Conservation (phyloP, 2,113 vertebrate genomes). For the Xiphophorus maculatus region DNA sequence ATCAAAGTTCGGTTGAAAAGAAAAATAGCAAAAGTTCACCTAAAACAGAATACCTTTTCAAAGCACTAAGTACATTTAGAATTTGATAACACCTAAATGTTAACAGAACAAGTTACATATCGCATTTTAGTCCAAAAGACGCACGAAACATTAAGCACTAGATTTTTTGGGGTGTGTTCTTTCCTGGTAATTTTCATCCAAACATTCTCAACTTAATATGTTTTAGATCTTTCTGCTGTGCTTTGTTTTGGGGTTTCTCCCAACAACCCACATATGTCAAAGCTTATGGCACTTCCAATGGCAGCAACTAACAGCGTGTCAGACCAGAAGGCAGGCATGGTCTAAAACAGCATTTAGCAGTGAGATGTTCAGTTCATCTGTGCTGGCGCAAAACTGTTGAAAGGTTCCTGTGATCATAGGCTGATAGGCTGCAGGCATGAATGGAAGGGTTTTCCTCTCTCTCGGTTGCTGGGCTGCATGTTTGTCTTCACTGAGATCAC, state of each 20-base stretch:
- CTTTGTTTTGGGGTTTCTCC: slow-evolving; percentile 56
- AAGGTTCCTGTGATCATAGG: slow-evolving; percentile 15
- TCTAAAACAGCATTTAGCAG: slow-evolving; percentile 28
- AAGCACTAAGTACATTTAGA: background rate
- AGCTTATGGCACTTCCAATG: slow-evolving; percentile 78
- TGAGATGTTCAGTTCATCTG: background rate
- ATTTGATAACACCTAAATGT: background rate
- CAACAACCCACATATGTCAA: slow-evolving; percentile 65
- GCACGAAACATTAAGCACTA: background rate
- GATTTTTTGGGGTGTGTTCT: too few species aligned
- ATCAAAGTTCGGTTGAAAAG: background rate
- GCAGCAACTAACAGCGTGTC: slow-evolving; percentile 65
- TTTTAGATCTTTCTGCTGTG: slow-evolving; percentile 48
- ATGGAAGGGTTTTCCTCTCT: slow-evolving; percentile 71
- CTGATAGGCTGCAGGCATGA: slow-evolving; percentile 50
- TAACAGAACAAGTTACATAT: background rate
- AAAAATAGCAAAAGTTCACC: background rate
- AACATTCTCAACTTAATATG: slow-evolving; percentile 27
- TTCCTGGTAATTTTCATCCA: slow-evolving; percentile 16
- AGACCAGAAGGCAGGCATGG: slow-evolving; percentile 53
- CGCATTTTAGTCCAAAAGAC: background rate
- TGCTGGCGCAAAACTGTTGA: slow-evolving; percentile 1
- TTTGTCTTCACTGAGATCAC: slow-evolving; percentile 52
- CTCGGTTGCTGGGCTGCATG: slow-evolving; percentile 76
- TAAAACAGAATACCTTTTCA: background rate